Conservation (phyloP, 2,797 vertebrate genomes). For the Coluber constrictor region DNA sequence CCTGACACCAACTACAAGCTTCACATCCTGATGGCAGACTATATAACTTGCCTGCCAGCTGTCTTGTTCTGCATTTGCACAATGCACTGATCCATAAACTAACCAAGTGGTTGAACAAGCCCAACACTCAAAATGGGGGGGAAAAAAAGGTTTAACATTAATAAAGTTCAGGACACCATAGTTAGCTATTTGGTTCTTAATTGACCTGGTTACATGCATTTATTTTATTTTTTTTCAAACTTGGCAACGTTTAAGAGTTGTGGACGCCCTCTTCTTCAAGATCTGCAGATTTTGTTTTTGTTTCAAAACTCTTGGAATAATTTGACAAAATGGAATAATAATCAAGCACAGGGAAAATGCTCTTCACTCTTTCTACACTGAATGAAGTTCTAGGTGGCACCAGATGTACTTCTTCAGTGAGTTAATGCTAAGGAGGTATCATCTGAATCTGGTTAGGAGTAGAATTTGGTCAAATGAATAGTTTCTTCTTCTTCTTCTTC, state of each 20-base stretch:
- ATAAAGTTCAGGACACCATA: background rate
- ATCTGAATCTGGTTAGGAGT: background rate
- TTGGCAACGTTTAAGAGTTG: background rate
- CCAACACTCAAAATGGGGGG: background rate
- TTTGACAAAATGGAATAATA: background rate
- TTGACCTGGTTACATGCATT: background rate
- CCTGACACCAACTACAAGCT: background rate
- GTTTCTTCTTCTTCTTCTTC: too few species aligned
- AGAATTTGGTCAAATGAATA: background rate
- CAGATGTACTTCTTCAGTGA: background rate
- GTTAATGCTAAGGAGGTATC: background rate
- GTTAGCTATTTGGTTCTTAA: background rate
- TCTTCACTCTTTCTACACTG: background rate
- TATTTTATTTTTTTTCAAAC: background rate
- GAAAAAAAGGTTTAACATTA: background rate
- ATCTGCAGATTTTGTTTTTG: background rate
- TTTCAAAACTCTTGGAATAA: background rate
- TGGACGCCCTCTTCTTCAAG: too few species aligned
- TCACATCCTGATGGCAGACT: background rate
- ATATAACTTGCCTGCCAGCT: background rate
- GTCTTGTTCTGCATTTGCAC: background rate
- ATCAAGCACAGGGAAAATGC: background rate
- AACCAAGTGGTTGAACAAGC: background rate
- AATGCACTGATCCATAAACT: background rate
- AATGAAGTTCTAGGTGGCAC: background rate